Evolutionary conservation across 2,888 invertebrate species (phyloP).

Genomic region (Drosophila anceps): DNA sequence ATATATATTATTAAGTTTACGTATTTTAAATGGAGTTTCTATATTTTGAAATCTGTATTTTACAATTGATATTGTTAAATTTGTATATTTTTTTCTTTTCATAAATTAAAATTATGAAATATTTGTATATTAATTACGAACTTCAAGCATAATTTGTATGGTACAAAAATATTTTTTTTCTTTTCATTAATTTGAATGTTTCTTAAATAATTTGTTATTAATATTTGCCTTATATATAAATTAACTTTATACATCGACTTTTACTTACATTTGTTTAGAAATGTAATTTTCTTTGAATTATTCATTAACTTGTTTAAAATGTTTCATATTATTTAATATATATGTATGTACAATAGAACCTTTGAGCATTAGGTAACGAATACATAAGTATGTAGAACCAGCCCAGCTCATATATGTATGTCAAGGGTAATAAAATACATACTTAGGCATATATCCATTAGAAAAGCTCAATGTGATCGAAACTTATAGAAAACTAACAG

Average conservation of each 20-base stretch:
- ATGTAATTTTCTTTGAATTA: conserved; percentile 20
- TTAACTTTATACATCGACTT: conserved; percentile 46
- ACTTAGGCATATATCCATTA: neutral
- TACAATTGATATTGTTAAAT: conserved; percentile 54
- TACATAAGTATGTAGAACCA: conserved; percentile 3
- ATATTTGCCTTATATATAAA: conserved; percentile 26
- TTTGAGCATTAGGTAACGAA: neutral
- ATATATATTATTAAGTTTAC: conserved; percentile 30
- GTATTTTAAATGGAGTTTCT: conserved; percentile 43
- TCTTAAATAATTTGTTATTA: conserved; percentile 39
- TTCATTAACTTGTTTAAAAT: conserved; percentile 15
- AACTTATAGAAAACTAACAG: conserved; percentile 30
- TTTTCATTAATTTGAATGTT: conserved; percentile 8
- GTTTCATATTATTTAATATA: conserved; percentile 23
- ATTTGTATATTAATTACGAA: conserved; percentile 29
- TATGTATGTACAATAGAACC: conserved; percentile 47
- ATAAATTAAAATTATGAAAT: conserved; percentile 25
- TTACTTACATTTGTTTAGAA: conserved; percentile 18
- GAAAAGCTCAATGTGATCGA: conserved; percentile 12
- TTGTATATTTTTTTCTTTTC: conserved; percentile 29
- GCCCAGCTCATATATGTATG: neutral
- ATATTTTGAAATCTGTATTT: conserved; percentile 53
- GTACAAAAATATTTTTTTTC: conserved; percentile 62
- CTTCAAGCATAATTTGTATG: conserved; percentile 58
- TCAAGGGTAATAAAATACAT: neutral